These are phyloP conservation scores for Sinodicranocentrus sp. DNA, from an alignment of 2,888 invertebrate genomes.

Conservation along the genomic window DNA sequence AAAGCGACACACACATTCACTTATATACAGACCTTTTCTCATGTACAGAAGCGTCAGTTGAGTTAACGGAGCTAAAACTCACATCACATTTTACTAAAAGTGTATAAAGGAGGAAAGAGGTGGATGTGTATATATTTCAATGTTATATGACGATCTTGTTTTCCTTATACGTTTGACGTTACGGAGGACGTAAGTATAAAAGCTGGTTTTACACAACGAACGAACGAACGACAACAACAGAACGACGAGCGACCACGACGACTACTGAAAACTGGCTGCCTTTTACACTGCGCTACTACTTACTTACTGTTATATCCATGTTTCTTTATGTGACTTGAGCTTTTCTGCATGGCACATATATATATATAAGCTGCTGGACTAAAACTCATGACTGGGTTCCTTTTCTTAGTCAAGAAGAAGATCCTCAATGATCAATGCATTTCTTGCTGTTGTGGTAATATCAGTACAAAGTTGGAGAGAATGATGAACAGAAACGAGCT, in stretches of 20 bases:
- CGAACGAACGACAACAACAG: conserved; percentile 42
- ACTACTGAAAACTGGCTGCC: conserved; percentile 25
- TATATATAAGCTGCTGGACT: background rate
- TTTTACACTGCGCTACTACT: too few relatives aligned
- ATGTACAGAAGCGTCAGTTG: background rate
- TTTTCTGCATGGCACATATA: background rate
- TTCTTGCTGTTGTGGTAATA: conserved; percentile 19
- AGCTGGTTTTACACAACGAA: conserved; percentile 4
- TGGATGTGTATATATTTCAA: too few relatives aligned
- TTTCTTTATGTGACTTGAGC: too few relatives aligned
- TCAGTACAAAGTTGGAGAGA: background rate
- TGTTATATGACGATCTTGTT: too few relatives aligned
- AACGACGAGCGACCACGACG: conserved; percentile 45
- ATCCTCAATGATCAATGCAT: conserved; percentile 2
- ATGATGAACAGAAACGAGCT: conserved; percentile 53
- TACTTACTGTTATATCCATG: too few relatives aligned
- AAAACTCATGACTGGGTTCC: background rate
- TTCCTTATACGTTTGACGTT: too few relatives aligned
- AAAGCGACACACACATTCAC: conserved; percentile 2
- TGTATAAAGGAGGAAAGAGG: too few relatives aligned
- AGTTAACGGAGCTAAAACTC: background rate
- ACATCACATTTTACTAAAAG: too few relatives aligned
- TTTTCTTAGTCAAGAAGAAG: too few relatives aligned
- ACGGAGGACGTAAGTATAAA: too few relatives aligned
- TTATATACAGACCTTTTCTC: conserved; percentile 23